These are phyloP conservation scores for Barbus barbus DNA, from an alignment of 2,113 vertebrate genomes.

Conservation along the genomic window DNA sequence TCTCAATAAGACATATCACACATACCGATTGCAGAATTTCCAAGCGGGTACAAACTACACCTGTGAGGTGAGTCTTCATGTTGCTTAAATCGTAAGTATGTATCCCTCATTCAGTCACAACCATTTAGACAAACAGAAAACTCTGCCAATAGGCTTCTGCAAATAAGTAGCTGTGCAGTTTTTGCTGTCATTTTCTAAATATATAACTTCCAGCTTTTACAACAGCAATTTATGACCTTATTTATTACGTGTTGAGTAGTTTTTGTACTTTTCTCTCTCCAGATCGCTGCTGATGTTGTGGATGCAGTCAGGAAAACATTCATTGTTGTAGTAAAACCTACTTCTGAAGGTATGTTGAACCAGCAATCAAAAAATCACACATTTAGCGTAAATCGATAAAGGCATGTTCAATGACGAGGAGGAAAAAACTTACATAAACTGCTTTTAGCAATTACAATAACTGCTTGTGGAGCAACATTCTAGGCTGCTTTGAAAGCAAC, in stretches of 20 bases:
- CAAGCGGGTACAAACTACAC: slow-evolving; percentile 71
- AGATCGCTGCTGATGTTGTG: slow-evolving; percentile 76
- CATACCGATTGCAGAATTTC: slow-evolving; percentile 64
- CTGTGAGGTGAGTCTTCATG: slow-evolving; percentile 69
- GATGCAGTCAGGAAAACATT: slow-evolving; percentile 75
- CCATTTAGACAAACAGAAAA: background rate
- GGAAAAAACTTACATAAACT: no score
- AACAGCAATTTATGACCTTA: background rate
- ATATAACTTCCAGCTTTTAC: background rate
- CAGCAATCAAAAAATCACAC: no score
- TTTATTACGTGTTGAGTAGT: background rate
- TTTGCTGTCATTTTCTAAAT: background rate
- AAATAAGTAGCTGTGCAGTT: background rate
- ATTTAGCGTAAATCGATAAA: background rate
- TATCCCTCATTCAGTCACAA: background rate
- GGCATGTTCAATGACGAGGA: background rate
- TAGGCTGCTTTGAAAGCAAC: background rate
- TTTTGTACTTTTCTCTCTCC: slow-evolving; percentile 27
- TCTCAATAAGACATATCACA: slow-evolving; percentile 71
- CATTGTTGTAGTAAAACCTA: slow-evolving; percentile 55
- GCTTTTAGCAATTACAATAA: no score
- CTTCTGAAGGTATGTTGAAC: slow-evolving; percentile 58
- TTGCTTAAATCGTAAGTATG: background rate
- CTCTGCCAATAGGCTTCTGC: background rate
- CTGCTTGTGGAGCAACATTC: background rate